Base-by-base conservation (phyloP, 2,888 invertebrate species). In the Cryptops parisi region DNA sequence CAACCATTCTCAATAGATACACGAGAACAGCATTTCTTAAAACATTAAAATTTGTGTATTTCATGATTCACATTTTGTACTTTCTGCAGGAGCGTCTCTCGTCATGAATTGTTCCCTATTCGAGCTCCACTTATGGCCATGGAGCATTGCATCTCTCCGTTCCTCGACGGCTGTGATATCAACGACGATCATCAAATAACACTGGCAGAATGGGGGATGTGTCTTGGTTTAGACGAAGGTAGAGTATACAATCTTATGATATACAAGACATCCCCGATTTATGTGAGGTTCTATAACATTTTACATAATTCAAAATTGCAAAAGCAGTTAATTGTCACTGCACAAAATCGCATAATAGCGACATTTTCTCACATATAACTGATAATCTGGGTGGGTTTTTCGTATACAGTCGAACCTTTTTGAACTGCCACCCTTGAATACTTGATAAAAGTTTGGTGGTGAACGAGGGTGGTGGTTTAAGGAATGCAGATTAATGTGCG, bases 141-240 rank as follows among this genome's bases (percentile, higher is more conserved):
- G 72, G 97, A 97, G 72, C 94, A 94, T 70, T 97, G 97, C 74
- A 94, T 96, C 71, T 87, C 89, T 56, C 91, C 93, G 40, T 97
- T 97, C 78, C 78, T 96, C 58, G 84, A 93, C 71, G 75, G 76
- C 25, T 97, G 97, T 70, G 96, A 97, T 70, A 73, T 71, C 33
- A 80, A 96, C 72, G 76, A 82, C 65, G 86, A 96, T 72, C 90
- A 93, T 70, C 81, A 82, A 68, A 86, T 97, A 68, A 84, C 87
- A 23, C 78, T 96, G 59, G 73, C 78, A 60, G 96, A 97, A 74
- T 97, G 96, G 96, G 93, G 89, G 52, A 65, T 62, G 41, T 76
- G 76, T 60, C 69, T 76, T 19, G 81, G 87, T 67, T 76, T 94
- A 54, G 82, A 86, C 60, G 82, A 86, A 78, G 87, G 56, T 54